Base-by-base conservation (phyloP, 2,113 vertebrate species). In the Pteropus alecto region DNA sequence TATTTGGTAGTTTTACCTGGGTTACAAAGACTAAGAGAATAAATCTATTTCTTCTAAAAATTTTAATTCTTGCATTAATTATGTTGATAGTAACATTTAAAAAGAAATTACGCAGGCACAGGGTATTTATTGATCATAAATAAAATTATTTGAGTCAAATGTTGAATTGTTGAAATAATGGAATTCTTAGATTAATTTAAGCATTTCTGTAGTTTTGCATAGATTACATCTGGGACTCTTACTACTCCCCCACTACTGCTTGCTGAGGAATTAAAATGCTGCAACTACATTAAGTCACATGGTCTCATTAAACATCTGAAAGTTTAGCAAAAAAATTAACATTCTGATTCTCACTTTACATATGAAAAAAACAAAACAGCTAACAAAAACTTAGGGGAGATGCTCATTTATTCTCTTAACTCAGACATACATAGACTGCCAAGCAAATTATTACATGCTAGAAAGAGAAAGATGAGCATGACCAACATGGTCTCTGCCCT, bases 351-450 rank as follows among this genome's bases (percentile, higher is more conserved):
- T 84, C 38, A 94, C 15, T 88, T 54, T 81, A 82, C 15, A 87
- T 41, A 87, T 63, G 3, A 14, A 67, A 86, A 63, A 54, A 82
- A 78, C 4, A 63, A 12, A 22, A 63, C 22, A 63, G 21, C 35
- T 93, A 96, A 77, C 24, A 65, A 94, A n/a, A 92, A 63, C 24
- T 87, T 81, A 58, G 21, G 30, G 93, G 46, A 86, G n/a, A 67
- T 14, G 33, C 28, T 87, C 35, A 65, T 46, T 38, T 21, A 78
- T 73, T 92, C 60, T 88, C 92, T 87, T 14, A 63, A 73, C 18
- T 93, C n/a, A 73, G 11, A 41, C 46, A 43, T 9, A 90, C 15
- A 33, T 2, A 48, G 67, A 95, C 60, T 87, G 21, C 19, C 54
- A 90, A 83, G n/a, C 28, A 84, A 87, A 73, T 87, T 81, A 85